These are phyloP conservation scores for Darevskia mixta DNA, from an alignment of 2,797 vertebrate genomes.

Conservation along the genomic window DNA sequence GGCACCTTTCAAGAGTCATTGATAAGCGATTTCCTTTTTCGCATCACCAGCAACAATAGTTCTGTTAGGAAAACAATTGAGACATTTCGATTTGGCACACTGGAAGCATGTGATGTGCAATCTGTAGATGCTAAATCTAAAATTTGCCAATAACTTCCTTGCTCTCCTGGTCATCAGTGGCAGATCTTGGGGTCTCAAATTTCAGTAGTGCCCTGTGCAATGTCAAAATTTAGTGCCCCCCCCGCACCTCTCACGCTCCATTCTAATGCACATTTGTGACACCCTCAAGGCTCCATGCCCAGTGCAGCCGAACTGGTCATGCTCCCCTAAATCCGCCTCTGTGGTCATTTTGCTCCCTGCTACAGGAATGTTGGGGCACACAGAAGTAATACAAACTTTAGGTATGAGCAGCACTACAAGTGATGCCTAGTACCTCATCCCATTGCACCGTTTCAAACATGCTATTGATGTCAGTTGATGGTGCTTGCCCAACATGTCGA, in stretches of 20 bases:
- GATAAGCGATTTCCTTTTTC: not conserved
- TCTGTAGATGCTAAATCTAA: too few relatives aligned
- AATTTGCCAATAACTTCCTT: not conserved
- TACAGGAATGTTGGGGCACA: not conserved
- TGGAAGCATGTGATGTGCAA: not conserved
- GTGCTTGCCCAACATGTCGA: not conserved
- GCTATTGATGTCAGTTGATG: not conserved
- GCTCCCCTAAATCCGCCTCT: too few relatives aligned
- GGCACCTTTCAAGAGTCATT: not conserved
- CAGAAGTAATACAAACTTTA: not conserved
- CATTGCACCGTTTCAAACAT: not conserved
- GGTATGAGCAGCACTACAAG: not conserved
- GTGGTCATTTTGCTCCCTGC: not conserved
- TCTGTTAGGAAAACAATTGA: not conserved
- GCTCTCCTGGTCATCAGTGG: too few relatives aligned
- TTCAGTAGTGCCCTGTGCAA: too few relatives aligned
- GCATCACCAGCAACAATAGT: not conserved
- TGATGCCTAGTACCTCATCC: not conserved
- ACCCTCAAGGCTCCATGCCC: too few relatives aligned
- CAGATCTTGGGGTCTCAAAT: too few relatives aligned
- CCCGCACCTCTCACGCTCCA: too few relatives aligned
- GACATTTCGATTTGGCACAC: not conserved
- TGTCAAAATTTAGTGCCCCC: too few relatives aligned
- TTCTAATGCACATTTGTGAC: too few relatives aligned
- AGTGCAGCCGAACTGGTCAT: too few relatives aligned